These are phyloP conservation scores for Oryzias woworae DNA, from an alignment of 2,113 vertebrate genomes.

Conservation along the genomic window DNA sequence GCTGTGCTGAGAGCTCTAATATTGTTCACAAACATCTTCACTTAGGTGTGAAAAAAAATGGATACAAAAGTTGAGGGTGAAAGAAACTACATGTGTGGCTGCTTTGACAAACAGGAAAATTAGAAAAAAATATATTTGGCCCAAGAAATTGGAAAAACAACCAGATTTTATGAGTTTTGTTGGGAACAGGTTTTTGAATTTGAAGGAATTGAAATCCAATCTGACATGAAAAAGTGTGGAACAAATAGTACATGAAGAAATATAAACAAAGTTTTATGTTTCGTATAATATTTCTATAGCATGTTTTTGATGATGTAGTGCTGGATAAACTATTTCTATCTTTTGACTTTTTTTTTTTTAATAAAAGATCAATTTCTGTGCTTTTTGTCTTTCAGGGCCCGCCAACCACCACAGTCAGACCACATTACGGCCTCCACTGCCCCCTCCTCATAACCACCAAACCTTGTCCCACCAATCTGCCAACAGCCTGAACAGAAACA, in stretches of 20 bases:
- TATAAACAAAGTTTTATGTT: no score
- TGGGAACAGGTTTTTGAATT: constrained; percentile 2
- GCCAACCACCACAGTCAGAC: constrained; percentile 96
- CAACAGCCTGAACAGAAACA: constrained; percentile 98
- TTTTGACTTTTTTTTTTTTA: constrained; percentile 5
- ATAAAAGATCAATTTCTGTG: constrained; percentile 7
- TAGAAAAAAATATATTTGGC: neutral
- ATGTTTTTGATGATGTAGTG: constrained; percentile 9
- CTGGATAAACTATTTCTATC: constrained; percentile 1
- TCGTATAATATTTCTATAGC: no score
- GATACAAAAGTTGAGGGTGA: neutral
- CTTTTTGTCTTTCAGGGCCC: constrained; percentile 79
- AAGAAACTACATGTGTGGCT: neutral
- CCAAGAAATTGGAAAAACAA: no score
- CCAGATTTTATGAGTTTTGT: no score
- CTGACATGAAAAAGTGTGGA: neutral
- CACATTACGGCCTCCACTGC: constrained; percentile 92
- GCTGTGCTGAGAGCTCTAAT: constrained; percentile 63
- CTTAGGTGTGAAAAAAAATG: constrained; percentile 26
- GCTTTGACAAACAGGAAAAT: constrained; percentile 10
- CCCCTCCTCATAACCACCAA: constrained; percentile 96
- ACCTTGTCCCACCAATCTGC: constrained; percentile 94
- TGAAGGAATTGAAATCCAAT: constrained; percentile 45
- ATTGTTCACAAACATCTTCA: constrained; percentile 32
- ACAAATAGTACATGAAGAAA: no score